Percentiles rank a stretch among this genome's conserved stretches.
Conservation (phyloP, 2,113 vertebrate species). For the Hippocampus mohnikei region DNA sequence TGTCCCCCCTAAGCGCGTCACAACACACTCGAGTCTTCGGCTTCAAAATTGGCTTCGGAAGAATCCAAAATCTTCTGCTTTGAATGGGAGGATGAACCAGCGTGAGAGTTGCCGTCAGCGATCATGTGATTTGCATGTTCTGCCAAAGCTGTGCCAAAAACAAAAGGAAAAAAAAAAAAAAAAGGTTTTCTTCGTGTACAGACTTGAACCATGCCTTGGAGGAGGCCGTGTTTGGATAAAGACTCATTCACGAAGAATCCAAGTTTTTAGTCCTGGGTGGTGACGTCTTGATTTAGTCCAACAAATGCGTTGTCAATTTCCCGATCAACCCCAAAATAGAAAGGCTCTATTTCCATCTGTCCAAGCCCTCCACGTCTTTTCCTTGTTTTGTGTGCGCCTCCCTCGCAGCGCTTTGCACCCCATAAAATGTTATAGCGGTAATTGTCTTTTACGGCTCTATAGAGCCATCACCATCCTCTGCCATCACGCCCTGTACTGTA, state of each 20-base stretch:
- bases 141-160: conserved; percentile 18
- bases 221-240: conserved; percentile 25
- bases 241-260: not conserved
- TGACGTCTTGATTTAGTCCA: not conserved
- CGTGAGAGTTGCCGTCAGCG: not conserved
- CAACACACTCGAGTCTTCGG: conserved; percentile 51
- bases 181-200: conserved; percentile 31
- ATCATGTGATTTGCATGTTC: not conserved
- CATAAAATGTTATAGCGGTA: conserved; percentile 94
- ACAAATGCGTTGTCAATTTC: conserved; percentile 27
- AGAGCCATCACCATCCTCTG: conserved; percentile 79
- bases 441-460: conserved; percentile 90
- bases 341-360: conserved; percentile 56
- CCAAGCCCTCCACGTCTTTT: conserved; percentile 44
- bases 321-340: conserved; percentile 8
- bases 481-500: conserved; percentile 58
- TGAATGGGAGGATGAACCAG: not conserved
- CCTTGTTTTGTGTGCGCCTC: conserved; percentile 68
- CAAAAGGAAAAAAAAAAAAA: too few relatives aligned
- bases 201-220: conserved; percentile 38
- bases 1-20: conserved; percentile 77
- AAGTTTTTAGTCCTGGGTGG: not conserved
- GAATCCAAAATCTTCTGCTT: conserved; percentile 2
- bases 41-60: conserved; percentile 16
- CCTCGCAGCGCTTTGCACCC: conserved; percentile 89